Conservation (phyloP, 2,888 invertebrate species). For the Phytoseiulus persimilis region DNA sequence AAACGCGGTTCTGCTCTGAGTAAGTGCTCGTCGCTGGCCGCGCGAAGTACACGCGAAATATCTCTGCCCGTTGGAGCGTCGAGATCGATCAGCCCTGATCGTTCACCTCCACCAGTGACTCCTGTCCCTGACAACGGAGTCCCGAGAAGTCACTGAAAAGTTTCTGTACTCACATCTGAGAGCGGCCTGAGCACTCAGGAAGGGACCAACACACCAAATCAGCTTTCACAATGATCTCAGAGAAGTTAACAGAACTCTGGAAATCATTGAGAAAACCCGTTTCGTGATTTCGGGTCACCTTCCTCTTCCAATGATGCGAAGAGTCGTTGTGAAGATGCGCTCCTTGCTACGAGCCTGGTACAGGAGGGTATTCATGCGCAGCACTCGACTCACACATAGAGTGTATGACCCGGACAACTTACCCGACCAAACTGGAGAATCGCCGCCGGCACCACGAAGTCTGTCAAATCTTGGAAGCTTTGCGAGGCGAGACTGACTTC, state of each 20-base stretch:
- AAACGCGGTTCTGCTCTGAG: not conserved
- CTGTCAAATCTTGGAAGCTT: no score
- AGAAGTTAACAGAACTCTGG: constrained; percentile 37
- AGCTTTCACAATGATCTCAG: constrained; percentile 39
- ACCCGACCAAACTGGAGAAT: no score
- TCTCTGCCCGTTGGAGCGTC: not conserved
- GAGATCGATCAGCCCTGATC: not conserved
- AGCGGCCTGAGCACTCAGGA: not conserved
- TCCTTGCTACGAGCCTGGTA: no score
- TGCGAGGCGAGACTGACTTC: no score
- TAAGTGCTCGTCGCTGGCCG: not conserved
- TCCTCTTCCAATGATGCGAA: not conserved
- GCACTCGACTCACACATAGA: no score
- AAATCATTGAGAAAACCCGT: constrained; percentile 38
- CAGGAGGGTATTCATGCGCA: no score
- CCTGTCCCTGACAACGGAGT: no score
- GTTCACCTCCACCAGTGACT: no score
- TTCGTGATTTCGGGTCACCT: constrained; percentile 21
- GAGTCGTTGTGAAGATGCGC: no score
- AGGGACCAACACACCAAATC: constrained; percentile 36
- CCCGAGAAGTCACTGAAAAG: not conserved
- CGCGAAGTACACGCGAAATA: not conserved
- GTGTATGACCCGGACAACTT: no score
- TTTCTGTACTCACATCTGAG: not conserved
- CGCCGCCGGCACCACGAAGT: no score